Percentiles rank a stretch among this genome's conserved stretches.
Conservation (phyloP, 2,113 vertebrate genomes). For the human (Homo sapiens) region GRCh38 chr2:159201501-159202000, state of each 20-base stretch:
- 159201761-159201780: not conserved
- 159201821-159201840: not conserved
- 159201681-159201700: not conserved
- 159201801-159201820: not conserved
- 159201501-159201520: fast-evolving
- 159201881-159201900: not conserved
- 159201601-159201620: not conserved
- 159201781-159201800: not conserved
- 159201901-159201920: fast-evolving
- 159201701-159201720: not conserved
- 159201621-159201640: not conserved
- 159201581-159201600: not conserved
- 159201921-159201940: not conserved
- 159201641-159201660: not conserved
- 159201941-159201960: not conserved
- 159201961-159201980: not conserved
- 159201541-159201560: not conserved
- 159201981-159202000: fast-evolving
- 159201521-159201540: not conserved
- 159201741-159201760: not conserved
- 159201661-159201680: not conserved
- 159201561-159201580: not conserved
- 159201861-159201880: not conserved
- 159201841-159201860: not conserved
- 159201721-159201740: not conserved